Base-by-base conservation (phyloP, 1,140 invertebrate genomes). In the Lineus longissimus region DNA sequence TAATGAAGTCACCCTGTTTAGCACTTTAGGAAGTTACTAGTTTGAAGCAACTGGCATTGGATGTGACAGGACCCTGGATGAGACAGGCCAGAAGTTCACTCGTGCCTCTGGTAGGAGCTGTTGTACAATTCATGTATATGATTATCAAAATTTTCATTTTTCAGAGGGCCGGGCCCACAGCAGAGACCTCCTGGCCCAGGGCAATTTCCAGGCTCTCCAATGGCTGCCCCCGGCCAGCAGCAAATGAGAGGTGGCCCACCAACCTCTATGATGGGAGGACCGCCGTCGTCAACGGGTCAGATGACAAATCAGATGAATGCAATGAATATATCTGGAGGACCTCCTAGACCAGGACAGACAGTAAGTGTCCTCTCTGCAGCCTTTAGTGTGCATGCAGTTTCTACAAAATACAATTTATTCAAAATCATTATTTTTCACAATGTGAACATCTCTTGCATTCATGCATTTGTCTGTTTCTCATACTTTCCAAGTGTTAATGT, bases 241-340 rank as follows among this genome's bases (percentile, higher is more conserved):
- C 27, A 33, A 23, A 40, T 19, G 11, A 47, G 31, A 47, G 31
- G 31, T 30, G 55, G 41, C 29, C 25, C 63, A 43, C 31, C 64
- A 51, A 17, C 56, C 36, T 45, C 59, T 15, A 61, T 0, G 30
- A 31, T 33, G 47, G 60, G 67, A 57, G 56, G 31, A 47, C 59
- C 59, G 54, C 63, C 62, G 13, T 55, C 47, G n/a, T 43, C 57
- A 17, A 63, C 55, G 7, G 61, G 58, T 55, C 72, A 72, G 70
- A 66, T 83, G 31, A 58, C 71, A 6, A 77, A 73, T 72, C 81
- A 83, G 61, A 81, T 84, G 79, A 75, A 79, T 68, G 73, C 70
- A 25, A 78, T 83, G 78, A 74, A 72, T 51, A 55, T 81, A 43
- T 58, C 58, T 57, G 75, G 77, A 2, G 69, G 71, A 27, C 63